phyloP scores from a whole-genome alignment of 1,140 invertebrate species.

The Microplitis mediator region DNA sequence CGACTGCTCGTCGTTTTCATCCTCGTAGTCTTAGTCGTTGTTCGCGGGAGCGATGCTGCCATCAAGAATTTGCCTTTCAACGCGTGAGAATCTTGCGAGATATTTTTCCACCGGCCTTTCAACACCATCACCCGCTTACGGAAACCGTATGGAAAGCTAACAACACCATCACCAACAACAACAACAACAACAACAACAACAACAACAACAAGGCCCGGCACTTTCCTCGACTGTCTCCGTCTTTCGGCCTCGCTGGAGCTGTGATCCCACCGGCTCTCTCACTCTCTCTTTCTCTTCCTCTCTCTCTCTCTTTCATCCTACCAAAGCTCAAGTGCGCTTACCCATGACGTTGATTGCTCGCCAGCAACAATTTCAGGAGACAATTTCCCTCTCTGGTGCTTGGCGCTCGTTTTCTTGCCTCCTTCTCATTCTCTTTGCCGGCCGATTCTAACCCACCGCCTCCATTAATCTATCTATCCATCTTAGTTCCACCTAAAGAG shows the following conservation, averaged over 20 bases:
- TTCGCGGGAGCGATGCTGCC: slow-evolving; percentile 5
- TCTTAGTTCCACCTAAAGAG: background rate
- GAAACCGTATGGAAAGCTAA: slow-evolving; percentile 26
- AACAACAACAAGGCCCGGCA: background rate
- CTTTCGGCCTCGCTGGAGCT: background rate
- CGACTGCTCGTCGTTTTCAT: background rate
- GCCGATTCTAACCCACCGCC: background rate
- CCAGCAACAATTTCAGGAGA: slow-evolving; percentile 29
- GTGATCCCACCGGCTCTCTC: background rate
- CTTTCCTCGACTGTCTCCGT: no score
- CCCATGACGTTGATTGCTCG: slow-evolving; percentile 28
- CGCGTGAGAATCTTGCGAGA: slow-evolving; percentile 35
- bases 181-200: background rate
- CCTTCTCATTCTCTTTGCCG: slow-evolving; percentile 11
- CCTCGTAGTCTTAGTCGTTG: background rate
- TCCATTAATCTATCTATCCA: slow-evolving; percentile 27
- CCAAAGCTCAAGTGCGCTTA: slow-evolving; percentile 1
- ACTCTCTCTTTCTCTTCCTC: background rate
- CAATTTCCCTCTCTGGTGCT: slow-evolving; percentile 22
- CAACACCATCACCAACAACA: background rate
- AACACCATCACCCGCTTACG: slow-evolving; percentile 15
- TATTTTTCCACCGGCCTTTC: slow-evolving; percentile 31
- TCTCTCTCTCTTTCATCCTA: background rate
- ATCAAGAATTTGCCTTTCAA: slow-evolving; percentile 26
- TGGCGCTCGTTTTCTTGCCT: slow-evolving; percentile 2